Evolutionary conservation across 1,140 invertebrate species (phyloP).

Genomic region (Battus philenor): DNA sequence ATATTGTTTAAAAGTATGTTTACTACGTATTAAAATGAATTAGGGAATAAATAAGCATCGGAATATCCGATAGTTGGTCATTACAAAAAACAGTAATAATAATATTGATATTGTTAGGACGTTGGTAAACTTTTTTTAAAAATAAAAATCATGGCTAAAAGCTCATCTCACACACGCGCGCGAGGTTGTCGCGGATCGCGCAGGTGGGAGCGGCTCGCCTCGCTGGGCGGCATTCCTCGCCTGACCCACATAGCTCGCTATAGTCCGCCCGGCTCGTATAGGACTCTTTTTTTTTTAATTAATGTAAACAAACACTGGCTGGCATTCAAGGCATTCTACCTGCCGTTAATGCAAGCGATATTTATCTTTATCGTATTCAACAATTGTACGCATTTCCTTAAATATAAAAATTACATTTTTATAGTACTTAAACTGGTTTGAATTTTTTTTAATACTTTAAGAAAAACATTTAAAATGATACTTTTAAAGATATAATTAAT

Average conservation of each 20-base stretch:
- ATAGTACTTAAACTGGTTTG: too few relatives aligned
- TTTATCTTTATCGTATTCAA: not conserved
- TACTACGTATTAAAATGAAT: too few relatives aligned
- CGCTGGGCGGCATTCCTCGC: constrained; percentile 50
- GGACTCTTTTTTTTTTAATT: constrained; percentile 18
- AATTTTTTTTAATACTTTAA: too few relatives aligned
- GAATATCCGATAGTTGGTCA: too few relatives aligned
- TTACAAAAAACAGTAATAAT: too few relatives aligned
- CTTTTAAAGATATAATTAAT: too few relatives aligned
- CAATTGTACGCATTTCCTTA: too few relatives aligned
- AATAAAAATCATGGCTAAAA: constrained; percentile 9
- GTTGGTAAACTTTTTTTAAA: constrained; percentile 7
- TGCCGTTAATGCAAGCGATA: not conserved
- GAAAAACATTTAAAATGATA: too few relatives aligned
- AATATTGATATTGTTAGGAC: too few relatives aligned
- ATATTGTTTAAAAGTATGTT: too few relatives aligned
- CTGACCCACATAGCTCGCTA: constrained; percentile 58
- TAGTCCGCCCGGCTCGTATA: constrained; percentile 25
- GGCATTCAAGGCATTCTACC: not conserved
- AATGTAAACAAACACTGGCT: constrained; percentile 13
- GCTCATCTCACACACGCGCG: constrained; percentile 6
- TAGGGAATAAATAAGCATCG: too few relatives aligned
- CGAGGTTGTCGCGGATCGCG: constrained; percentile 6
- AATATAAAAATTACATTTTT: too few relatives aligned
- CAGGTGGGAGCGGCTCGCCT: constrained; percentile 57